These are phyloP conservation scores for Laupala kohalensis DNA, from an alignment of 1,140 invertebrate genomes.

Conservation along the genomic window DNA sequence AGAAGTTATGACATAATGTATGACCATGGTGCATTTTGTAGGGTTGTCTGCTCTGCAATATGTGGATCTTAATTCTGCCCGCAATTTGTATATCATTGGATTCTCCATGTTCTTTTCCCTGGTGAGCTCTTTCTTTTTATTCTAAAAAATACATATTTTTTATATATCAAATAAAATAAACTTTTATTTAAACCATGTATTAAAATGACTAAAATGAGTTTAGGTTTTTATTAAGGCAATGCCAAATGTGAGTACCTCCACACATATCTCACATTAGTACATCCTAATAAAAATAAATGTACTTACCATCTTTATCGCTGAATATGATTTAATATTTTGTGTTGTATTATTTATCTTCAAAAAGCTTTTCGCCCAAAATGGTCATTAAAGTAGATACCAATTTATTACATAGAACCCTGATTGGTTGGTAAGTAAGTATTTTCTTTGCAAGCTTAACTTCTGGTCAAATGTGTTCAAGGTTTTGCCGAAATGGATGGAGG, in stretches of 20 bases:
- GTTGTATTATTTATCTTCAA: not conserved
- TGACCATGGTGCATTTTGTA: constrained; percentile 26
- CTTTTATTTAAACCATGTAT: not conserved
- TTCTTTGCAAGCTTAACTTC: not conserved
- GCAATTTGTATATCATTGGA: constrained; percentile 79
- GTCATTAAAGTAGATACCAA: too few relatives aligned
- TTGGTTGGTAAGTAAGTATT: not conserved
- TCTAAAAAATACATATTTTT: not conserved
- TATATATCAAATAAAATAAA: not conserved
- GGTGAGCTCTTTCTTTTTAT: constrained; percentile 27
- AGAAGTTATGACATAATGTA: not conserved
- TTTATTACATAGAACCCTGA: too few relatives aligned
- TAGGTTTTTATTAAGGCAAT: too few relatives aligned
- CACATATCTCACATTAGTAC: too few relatives aligned
- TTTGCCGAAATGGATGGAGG: constrained; percentile 60
- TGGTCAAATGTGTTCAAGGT: constrained; percentile 27
- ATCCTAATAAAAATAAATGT: too few relatives aligned
- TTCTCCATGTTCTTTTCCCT: constrained; percentile 75
- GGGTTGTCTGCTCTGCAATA: constrained; percentile 70
- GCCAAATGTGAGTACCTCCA: too few relatives aligned
- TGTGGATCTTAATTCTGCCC: constrained; percentile 63
- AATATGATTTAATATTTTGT: too few relatives aligned
- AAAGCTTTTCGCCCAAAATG: not conserved
- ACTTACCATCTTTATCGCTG: too few relatives aligned
- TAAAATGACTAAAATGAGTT: too few relatives aligned